Evolutionary conservation across 2,888 invertebrate genomes (phyloP).

Genomic region (Druceiella hillmani): DNA sequence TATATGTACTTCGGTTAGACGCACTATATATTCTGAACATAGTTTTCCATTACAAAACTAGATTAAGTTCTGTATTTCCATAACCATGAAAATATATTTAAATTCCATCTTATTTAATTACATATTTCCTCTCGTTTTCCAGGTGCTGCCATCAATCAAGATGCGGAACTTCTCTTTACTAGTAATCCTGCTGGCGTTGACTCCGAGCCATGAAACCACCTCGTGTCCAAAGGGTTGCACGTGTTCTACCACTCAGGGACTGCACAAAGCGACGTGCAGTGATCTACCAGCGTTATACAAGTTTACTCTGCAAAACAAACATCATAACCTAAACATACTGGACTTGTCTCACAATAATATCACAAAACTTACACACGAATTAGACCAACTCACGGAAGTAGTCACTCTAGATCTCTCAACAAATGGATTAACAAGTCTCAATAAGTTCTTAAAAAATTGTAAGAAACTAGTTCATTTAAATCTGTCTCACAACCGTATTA

Average conservation of each 20-base stretch:
- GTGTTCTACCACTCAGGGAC: constrained; percentile 58
- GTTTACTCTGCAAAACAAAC: constrained; percentile 43
- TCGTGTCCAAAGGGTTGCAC: constrained; percentile 51
- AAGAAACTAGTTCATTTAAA: constrained; percentile 54
- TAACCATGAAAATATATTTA: too few relatives aligned
- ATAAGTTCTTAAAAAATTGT: constrained; percentile 53
- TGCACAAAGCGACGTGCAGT: constrained; percentile 60
- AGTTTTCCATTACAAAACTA: too few relatives aligned
- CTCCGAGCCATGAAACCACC: constrained; percentile 31
- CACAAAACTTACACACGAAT: constrained; percentile 49
- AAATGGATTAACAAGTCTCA: constrained; percentile 53
- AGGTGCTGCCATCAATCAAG: too few relatives aligned
- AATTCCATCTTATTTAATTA: too few relatives aligned
- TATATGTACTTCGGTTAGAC: too few relatives aligned
- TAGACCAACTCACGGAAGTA: constrained; percentile 55
- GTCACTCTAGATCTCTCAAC: constrained; percentile 59
- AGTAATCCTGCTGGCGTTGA: constrained; percentile 31
- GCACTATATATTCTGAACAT: too few relatives aligned
- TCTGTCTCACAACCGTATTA: constrained; percentile 57
- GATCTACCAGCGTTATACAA: constrained; percentile 74
- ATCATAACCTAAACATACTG: constrained; percentile 50
- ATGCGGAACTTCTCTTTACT: too few relatives aligned
- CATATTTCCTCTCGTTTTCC: too few relatives aligned
- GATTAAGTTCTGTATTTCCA: too few relatives aligned
- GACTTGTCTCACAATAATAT: constrained; percentile 61